Evolutionary conservation across 2,113 vertebrate genomes (phyloP).

Genomic region (Oxyruncus cristatus): DNA sequence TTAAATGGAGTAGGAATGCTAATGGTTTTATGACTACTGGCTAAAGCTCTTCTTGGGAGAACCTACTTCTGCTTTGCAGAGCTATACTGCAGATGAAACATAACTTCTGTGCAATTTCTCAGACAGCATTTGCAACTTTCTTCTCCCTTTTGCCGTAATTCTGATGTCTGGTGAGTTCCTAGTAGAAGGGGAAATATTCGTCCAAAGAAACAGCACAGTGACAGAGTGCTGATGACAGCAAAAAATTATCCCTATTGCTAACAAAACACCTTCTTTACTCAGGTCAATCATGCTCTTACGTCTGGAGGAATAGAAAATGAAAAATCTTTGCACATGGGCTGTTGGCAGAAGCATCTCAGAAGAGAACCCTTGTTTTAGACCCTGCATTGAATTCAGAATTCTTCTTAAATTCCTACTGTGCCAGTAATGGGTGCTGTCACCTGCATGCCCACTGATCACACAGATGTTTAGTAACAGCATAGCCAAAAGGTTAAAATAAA

Average conservation of each 20-base stretch:
- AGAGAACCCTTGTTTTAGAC: rapidly evolving
- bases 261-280: background rate
- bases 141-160: background rate
- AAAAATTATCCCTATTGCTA: background rate
- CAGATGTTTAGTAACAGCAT: background rate
- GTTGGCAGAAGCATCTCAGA: background rate
- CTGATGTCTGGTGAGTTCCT: background rate
- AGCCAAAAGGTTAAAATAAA: background rate
- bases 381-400: background rate
- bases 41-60: background rate
- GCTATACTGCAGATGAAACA: background rate
- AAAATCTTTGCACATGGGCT: background rate
- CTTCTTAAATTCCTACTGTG: background rate
- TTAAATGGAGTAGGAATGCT: background rate
- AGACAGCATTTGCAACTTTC: background rate
- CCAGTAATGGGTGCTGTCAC: background rate
- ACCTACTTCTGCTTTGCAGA: background rate
- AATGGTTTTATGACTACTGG: background rate
- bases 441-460: background rate
- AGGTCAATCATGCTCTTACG: background rate
- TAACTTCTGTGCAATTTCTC: background rate
- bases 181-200: background rate
- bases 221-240: background rate
- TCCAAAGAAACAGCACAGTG: background rate
- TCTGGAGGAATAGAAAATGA: background rate